phyloP scores from a whole-genome alignment of 2,113 vertebrate species.

The Cyanoderma ruficeps region DNA sequence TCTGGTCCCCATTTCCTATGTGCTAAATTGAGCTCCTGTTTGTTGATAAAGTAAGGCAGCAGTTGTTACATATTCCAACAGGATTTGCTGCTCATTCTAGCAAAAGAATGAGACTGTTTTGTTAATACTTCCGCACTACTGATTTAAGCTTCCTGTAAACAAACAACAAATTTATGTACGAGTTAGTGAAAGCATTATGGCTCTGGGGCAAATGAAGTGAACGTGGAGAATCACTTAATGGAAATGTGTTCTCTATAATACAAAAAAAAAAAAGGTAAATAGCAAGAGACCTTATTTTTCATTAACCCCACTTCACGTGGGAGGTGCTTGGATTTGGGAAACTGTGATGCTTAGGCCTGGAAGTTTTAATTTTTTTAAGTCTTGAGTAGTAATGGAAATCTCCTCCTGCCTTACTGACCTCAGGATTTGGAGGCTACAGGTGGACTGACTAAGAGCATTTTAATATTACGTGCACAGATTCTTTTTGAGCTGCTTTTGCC shows the following conservation, averaged over 20 bases:
- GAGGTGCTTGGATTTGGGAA: neutral
- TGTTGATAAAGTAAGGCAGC: neutral
- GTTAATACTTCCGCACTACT: neutral
- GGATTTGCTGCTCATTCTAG: neutral
- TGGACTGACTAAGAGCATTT: neutral
- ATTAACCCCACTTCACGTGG: neutral
- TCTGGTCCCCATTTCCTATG: neutral
- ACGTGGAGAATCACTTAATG: neutral
- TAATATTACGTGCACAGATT: neutral
- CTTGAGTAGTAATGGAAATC: neutral
- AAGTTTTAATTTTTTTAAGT: neutral
- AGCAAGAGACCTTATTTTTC: neutral
- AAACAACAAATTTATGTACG: neutral
- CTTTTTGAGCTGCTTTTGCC: neutral
- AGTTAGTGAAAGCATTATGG: neutral
- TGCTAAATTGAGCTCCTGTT: neutral
- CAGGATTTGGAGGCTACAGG: neutral
- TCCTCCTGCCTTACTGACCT: neutral
- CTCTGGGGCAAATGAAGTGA: neutral
- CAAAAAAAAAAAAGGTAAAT: neutral
- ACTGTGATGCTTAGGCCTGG: accelerated
- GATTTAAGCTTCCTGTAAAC: neutral
- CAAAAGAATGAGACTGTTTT: neutral
- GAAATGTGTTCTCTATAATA: neutral
- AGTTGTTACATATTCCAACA: neutral